Percentiles rank a stretch among this genome's conserved stretches.
phyloP scores from a whole-genome alignment of 2,797 vertebrate genomes.

The Dromococcyx pavoninus region DNA sequence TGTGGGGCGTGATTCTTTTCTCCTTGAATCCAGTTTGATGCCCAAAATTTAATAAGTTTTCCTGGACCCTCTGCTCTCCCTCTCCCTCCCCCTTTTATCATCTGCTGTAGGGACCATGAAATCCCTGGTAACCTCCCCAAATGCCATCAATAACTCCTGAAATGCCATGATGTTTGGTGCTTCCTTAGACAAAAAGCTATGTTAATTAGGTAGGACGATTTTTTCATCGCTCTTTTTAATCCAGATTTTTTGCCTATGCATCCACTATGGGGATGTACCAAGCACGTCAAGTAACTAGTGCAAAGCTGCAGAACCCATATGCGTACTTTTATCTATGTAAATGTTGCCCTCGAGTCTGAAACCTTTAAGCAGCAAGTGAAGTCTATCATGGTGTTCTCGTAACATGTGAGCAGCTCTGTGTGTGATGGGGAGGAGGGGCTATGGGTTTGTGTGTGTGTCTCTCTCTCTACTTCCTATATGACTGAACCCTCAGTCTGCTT shows the following conservation, averaged over 20 bases:
- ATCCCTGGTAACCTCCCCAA: conserved; percentile 77
- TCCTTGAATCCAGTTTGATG: conserved; percentile 78
- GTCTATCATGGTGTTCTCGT: conserved; percentile 55
- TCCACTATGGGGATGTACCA: conserved; percentile 16
- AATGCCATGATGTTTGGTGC: conserved; percentile 75
- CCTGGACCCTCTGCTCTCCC: conserved; percentile 73
- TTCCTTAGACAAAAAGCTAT: conserved; percentile 73
- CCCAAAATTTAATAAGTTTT: conserved; percentile 80
- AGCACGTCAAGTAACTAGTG: conserved; percentile 29
- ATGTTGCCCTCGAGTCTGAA: conserved; percentile 56
- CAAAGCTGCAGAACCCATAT: conserved; percentile 9
- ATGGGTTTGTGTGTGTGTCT: not conserved
- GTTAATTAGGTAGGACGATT: conserved; percentile 72
- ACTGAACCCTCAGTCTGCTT: conserved; percentile 57
- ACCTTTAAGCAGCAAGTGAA: conserved; percentile 55
- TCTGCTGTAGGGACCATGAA: conserved; percentile 74
- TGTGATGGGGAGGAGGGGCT: not conserved
- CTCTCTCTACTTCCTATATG: conserved; percentile 6
- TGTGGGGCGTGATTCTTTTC: conserved; percentile 73
- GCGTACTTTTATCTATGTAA: conserved; percentile 52
- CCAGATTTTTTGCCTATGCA: conserved; percentile 12
- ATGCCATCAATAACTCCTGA: conserved; percentile 79
- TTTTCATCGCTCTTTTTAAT: conserved; percentile 62
- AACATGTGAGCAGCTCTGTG: conserved; percentile 28
- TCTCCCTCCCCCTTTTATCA: conserved; percentile 72